Evolutionary conservation across 2,797 vertebrate genomes (phyloP), one percentile per base, ranked within the genome.

Genomic region (Botia kubotai): DNA sequence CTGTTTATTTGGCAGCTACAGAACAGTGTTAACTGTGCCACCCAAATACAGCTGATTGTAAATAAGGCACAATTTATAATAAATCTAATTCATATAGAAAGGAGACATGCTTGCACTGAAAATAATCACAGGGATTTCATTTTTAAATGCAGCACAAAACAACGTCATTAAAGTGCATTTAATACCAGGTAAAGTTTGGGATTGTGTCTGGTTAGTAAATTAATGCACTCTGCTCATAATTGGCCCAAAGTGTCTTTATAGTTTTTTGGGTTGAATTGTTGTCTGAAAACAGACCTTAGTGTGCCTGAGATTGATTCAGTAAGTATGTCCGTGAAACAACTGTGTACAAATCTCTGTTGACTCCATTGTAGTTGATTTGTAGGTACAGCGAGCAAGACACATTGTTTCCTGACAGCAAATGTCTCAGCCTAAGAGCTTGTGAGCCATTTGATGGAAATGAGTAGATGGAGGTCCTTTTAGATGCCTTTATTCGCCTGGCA

Each of bases 401-500:
- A 26, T 79, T 86, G 85, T 85, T 77, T 87, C 87, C 89, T 90
- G 91, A 89, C 90, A 88, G 89, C 75, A 72, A 68, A 55, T 72
- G 72, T 65, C 86, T 65, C 82, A 81, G 84, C 84, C 87, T 82
- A 87, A 92, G 88, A 90, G 86, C 86, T 89, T 89, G 86, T 91
- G 88, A 90, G 90, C 87, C 79, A 66, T 79, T 77, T 90, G 90
- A 91, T 90, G 88, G 89, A 93, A 90, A 92, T 86, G 85, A 92
- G 91, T 91, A 72, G 84, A 89, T 87, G 82, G 79, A 83, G 88
- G 83, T 83, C 88, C 88, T 92, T 88, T 75, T 79, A 75, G 86
- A 82, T 87, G 46, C 87, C 60, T 90, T 92, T 91, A 90, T 93
- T 92, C 91, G 84, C 85, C 82, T 87, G 77, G 74, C 86, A 68